A percentile compares a stretch with the other conserved stretches of the same genome.
phyloP scores from a whole-genome alignment of 2,888 invertebrate species.

The Sphaeridia pumilis region DNA sequence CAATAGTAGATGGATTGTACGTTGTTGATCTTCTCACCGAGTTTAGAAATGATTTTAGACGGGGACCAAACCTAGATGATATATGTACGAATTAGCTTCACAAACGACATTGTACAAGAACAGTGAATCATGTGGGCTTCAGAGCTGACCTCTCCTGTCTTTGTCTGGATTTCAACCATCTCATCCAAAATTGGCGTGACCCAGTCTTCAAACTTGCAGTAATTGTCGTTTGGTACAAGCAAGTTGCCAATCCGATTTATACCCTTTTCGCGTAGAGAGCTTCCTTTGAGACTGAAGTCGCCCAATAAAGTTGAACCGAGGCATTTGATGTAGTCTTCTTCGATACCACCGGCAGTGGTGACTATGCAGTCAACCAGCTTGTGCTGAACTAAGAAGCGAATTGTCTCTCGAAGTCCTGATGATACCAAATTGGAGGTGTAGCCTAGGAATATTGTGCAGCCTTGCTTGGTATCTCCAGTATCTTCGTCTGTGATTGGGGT shows the following conservation, averaged over 20 bases:
- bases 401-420: slow-evolving; percentile 81
- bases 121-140: too few relatives aligned
- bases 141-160: slow-evolving; percentile 44
- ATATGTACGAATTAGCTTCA: too few relatives aligned
- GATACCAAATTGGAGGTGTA: slow-evolving; percentile 97
- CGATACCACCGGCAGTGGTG: slow-evolving; percentile 93
- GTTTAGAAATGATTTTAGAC: slow-evolving; percentile 64
- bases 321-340: slow-evolving; percentile 98
- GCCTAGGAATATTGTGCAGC: slow-evolving; percentile 90
- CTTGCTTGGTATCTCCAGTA: slow-evolving; percentile 15
- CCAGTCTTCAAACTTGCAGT: slow-evolving; percentile 97
- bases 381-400: slow-evolving; percentile 73
- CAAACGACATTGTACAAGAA: too few relatives aligned
- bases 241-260: slow-evolving; percentile 88
- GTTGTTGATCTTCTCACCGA: slow-evolving; percentile 85
- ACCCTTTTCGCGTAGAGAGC: slow-evolving; percentile 65
- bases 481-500: slow-evolving; percentile 18
- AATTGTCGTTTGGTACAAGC: slow-evolving; percentile 94
- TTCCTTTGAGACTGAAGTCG: slow-evolving; percentile 73
- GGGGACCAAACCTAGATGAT: slow-evolving; percentile 73
- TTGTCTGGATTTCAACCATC: slow-evolving; percentile 76
- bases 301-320: slow-evolving; percentile 88
- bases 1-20: slow-evolving; percentile 90
- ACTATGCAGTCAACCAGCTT: slow-evolving; percentile 91
- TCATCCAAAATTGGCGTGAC: slow-evolving; percentile 81